A percentile compares a stretch with the other conserved stretches of the same genome.
These are phyloP conservation scores for Cepphus grylle DNA, from an alignment of 2,113 vertebrate species.

Conservation along the genomic window DNA sequence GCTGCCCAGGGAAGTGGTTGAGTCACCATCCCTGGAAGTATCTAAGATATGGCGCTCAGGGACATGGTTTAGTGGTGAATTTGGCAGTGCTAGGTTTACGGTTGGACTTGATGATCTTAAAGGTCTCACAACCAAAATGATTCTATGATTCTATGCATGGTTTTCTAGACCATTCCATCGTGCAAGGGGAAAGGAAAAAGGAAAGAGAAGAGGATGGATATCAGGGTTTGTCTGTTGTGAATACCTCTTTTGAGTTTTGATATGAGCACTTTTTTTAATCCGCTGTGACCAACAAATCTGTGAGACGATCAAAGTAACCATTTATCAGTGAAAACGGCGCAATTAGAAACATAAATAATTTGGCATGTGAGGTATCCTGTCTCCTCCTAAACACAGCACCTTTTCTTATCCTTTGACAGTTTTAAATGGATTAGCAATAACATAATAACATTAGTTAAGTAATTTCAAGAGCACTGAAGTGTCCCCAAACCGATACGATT, in stretches of 20 bases:
- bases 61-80: background rate
- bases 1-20: background rate
- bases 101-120: background rate
- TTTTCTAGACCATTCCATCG: background rate
- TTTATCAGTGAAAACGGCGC: background rate
- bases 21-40: background rate
- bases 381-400: background rate
- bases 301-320: background rate
- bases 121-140: background rate
- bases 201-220: background rate
- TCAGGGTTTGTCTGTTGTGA: background rate
- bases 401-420: background rate
- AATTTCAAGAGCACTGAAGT: background rate
- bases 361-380: background rate
- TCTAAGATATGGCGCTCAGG: background rate
- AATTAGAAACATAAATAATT: background rate
- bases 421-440: background rate
- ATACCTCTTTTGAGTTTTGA: background rate
- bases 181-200: background rate
- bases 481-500: background rate
- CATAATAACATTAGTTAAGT: background rate
- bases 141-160: background rate
- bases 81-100: background rate
- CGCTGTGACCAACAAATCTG: background rate
- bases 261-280: background rate